These are phyloP conservation scores for Cerceris rybyensis DNA, from an alignment of 2,888 invertebrate genomes.

Conservation along the genomic window DNA sequence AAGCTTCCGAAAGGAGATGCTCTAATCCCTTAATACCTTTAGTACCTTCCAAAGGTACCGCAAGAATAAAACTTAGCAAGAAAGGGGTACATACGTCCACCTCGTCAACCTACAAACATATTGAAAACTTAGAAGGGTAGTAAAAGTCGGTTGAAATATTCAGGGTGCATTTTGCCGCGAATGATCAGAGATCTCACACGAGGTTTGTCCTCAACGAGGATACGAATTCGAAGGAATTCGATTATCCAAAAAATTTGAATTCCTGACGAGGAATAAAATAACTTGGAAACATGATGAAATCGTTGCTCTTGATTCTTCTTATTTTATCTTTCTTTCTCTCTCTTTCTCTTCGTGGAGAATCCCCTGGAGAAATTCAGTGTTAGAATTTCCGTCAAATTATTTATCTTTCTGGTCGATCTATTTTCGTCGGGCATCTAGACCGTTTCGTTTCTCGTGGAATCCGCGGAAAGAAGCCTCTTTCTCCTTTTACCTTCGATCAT, in stretches of 20 bases:
- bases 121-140: not conserved
- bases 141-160: slow-evolving; percentile 20
- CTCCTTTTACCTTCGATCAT: slow-evolving; percentile 41
- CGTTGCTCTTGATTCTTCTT: too few species aligned
- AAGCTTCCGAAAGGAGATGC: slow-evolving; percentile 45
- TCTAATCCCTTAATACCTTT: slow-evolving; percentile 48
- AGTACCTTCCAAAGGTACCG: slow-evolving; percentile 21
- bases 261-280: slow-evolving; percentile 23
- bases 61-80: slow-evolving; percentile 6
- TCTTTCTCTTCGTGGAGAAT: not conserved
- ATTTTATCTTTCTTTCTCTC: not conserved
- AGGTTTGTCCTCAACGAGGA: not conserved
- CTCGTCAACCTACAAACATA: slow-evolving; percentile 23
- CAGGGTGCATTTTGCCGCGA: slow-evolving; percentile 10
- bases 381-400: slow-evolving; percentile 55
- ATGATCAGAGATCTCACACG: slow-evolving; percentile 26
- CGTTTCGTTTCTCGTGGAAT: slow-evolving; percentile 40
- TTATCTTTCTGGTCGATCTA: slow-evolving; percentile 55
- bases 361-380: not conserved
- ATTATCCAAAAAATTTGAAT: slow-evolving; percentile 34
- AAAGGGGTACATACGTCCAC: slow-evolving; percentile 4
- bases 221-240: slow-evolving; percentile 35
- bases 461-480: slow-evolving; percentile 10
- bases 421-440: slow-evolving; percentile 41
- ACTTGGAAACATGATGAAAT: too few species aligned